Percentiles rank a stretch among this genome's conserved stretches.
Evolutionary conservation across 1,140 invertebrate species (phyloP).

Genomic region (Lordiphosa mommai): DNA sequence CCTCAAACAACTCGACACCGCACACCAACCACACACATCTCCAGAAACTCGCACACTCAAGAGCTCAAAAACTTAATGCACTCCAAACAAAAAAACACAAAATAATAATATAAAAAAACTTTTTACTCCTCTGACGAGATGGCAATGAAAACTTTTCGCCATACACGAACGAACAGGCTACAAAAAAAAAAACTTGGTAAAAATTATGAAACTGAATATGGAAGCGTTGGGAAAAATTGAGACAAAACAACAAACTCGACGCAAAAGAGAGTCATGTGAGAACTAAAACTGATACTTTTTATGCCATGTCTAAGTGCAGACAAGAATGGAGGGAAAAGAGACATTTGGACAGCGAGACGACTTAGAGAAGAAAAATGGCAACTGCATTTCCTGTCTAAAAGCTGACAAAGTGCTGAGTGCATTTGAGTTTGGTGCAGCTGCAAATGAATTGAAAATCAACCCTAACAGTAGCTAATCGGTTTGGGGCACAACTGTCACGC

Average conservation of each 20-base stretch:
- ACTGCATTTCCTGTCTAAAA: conserved; percentile 69
- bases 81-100: not conserved
- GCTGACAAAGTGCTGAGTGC: conserved; percentile 76
- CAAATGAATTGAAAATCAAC: too few relatives aligned
- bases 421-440: conserved; percentile 25
- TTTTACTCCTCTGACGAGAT: too few relatives aligned
- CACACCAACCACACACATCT: too few relatives aligned
- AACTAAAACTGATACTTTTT: conserved; percentile 70
- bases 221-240: conserved; percentile 49
- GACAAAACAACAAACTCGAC: conserved; percentile 28
- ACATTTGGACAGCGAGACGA: conserved; percentile 11
- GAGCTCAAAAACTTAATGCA: too few relatives aligned
- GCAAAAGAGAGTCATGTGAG: conserved; percentile 18
- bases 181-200: conserved; percentile 40
- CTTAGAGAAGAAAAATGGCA: conserved; percentile 51
- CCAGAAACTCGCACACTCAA: too few relatives aligned
- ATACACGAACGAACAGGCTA: too few relatives aligned
- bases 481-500: too few relatives aligned
- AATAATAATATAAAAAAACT: too few relatives aligned
- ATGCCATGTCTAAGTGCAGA: conserved; percentile 49
- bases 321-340: not conserved
- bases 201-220: conserved; percentile 76
- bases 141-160: too few relatives aligned
- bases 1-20: too few relatives aligned
- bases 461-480: too few relatives aligned